Evolutionary conservation across 2,888 invertebrate species (phyloP), one percentile per base, ranked within the genome.

Genomic region (Phasia obesa): DNA sequence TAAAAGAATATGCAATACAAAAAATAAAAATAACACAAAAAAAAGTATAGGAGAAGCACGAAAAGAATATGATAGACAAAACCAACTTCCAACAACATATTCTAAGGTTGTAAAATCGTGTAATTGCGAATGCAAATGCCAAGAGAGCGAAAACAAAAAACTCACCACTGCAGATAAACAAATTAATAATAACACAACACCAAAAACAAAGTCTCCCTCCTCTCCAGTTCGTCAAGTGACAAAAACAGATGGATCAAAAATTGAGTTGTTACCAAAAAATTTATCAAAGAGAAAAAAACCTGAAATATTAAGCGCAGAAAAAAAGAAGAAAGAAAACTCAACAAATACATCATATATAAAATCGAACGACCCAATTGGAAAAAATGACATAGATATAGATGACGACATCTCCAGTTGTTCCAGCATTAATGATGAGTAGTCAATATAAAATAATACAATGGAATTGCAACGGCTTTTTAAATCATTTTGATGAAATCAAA

Each of bases 391-490:
- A 21, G 53, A 59, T 47, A 51, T 35, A 13, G 47, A 44, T 57
- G 55, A 70, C 7, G 27, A 44, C n/a, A 44, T 5, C 31, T 55
- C 57, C 15, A 70, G n/a, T n/a, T n/a, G n/a, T n/a, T n/a, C n/a
- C n/a, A n/a, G n/a, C n/a, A n/a, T n/a, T n/a, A n/a, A n/a, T n/a
- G n/a, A 47, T 57, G 57, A 70, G 21, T 47, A 71, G n/a, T 64
- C 44, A 47, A 13, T 57, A 65, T 42, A 81, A 75, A 57, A 74
- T 80, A 35, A 67, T 80, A 31, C 69, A 80, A 62, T 74, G 80
- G 74, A 74, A 80, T 31, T 80, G 80, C 55, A 62, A 80, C 65
- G 74, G 80, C 19, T 69, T 80, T 21, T 60, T 25, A 62, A 35
- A 57, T 27, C 67, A 80, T 25, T 62, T 53, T 9, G 47, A 80